Base-by-base conservation (phyloP, 2,888 invertebrate genomes). In the Camptogramma bilineatum region DNA sequence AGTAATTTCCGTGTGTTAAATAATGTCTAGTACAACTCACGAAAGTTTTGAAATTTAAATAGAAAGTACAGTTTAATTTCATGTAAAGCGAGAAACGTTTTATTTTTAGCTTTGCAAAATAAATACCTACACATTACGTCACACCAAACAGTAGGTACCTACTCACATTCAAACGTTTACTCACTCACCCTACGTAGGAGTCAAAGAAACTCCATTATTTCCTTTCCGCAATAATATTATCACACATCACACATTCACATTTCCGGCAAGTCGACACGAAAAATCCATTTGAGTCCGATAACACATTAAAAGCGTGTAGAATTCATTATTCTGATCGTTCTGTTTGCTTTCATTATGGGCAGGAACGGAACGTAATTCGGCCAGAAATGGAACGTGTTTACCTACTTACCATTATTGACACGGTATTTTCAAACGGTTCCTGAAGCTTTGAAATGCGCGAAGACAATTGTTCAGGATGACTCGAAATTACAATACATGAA, bases 201-300 rank as follows among this genome's bases (percentile, higher is more conserved):
- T 24, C 17, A 17, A 3, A 50, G 21, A 18, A 19, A 51, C 39
- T 21, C 58, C 31, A 9, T 59, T 53, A 61, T 61, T 54, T 54
- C 39, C 44, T 31, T 56, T 47, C 54, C 10, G 52, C 55, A 50
- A 57, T 60, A 66, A 64, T 60, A 66, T 64, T 62, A 67, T 66
- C 48, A 52, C 47, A 57, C 55, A 63, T 66, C 67, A 64, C 64
- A 62, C 64, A 42, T 44, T 28, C 52, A 53, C 61, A 57, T 66
- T 68, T 68, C 67, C 70, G 39, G 61, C 17, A 64, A 53, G 58
- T 52, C 18, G 54, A 73, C 72, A 73, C 55, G 72, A 64, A 71
- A 73, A 73, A 65, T 56, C 72, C 71, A 73, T 73, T 72, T 68
- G 51, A 66, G 58, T 31, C 24, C 68, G 47, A 62, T 66, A 59